Conservation (phyloP, 30 jellyfish, hydroid and myxozoan genomes). For the Chrysaora quinquecirrha region DNA sequence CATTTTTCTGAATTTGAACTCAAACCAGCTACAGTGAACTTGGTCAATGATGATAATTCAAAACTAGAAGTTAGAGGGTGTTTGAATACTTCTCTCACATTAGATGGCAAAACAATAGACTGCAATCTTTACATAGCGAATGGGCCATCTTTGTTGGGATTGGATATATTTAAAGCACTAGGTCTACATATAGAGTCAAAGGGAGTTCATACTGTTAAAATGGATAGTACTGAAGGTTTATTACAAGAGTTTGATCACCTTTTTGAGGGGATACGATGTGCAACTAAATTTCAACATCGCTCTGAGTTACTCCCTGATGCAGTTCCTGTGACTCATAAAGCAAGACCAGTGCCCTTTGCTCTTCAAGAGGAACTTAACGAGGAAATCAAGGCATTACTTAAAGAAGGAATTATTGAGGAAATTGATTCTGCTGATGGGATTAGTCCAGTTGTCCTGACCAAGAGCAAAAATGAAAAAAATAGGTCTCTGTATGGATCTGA, state of each 20-base stretch:
- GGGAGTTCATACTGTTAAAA: constrained; percentile 7
- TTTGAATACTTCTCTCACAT: constrained; percentile 24
- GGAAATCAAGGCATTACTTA: constrained; percentile 24
- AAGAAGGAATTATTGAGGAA: constrained; percentile 35
- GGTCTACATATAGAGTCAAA: constrained; percentile 12
- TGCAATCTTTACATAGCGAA: constrained; percentile 32
- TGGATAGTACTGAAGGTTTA: constrained; percentile 21
- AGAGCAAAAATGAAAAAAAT: background rate
- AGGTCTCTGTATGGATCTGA: background rate
- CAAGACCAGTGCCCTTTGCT: constrained; percentile 31
- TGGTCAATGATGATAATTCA: background rate
- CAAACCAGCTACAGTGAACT: background rate
- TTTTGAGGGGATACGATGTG: constrained; percentile 31
- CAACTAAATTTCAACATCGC: constrained; percentile 31
- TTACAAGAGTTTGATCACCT: constrained; percentile 17
- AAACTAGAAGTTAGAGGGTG: constrained; percentile 22
- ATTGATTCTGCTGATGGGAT: background rate
- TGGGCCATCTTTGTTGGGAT: constrained; percentile 38
- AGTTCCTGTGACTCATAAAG: constrained; percentile 32
- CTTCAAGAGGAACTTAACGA: constrained; percentile 29
- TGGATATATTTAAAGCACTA: constrained; percentile 12
- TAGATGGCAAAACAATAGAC: constrained; percentile 10
- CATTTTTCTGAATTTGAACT: background rate
- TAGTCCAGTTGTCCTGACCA: constrained; percentile 7
- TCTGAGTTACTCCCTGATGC: constrained; percentile 36